These are phyloP conservation scores for Autographa gamma DNA, from an alignment of 2,888 invertebrate genomes.

Conservation along the genomic window DNA sequence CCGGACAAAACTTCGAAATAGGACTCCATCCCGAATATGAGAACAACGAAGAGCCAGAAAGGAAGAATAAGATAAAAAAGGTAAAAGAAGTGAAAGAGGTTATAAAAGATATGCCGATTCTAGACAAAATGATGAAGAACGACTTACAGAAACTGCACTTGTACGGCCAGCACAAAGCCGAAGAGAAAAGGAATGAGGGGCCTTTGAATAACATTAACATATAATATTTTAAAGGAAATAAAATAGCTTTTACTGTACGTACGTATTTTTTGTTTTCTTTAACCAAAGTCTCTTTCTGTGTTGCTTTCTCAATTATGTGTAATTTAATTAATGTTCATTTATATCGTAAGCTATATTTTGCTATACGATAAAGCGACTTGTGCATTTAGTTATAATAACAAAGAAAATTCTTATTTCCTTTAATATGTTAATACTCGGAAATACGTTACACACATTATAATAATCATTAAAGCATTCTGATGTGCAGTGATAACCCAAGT, in stretches of 20 bases:
- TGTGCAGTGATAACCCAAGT: background rate
- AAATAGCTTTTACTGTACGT: background rate
- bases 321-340: too few species aligned
- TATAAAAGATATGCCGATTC: slow-evolving; percentile 29
- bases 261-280: background rate
- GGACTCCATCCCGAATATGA: background rate
- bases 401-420: too few species aligned
- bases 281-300: background rate
- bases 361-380: too few species aligned
- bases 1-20: background rate
- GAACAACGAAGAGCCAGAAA: background rate
- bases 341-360: too few species aligned
- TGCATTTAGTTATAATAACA: too few species aligned
- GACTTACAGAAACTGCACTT: slow-evolving; percentile 42
- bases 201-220: slow-evolving; percentile 54
- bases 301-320: too few species aligned
- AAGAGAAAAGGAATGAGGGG: background rate
- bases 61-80: background rate
- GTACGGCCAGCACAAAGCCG: slow-evolving; percentile 51
- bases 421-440: background rate
- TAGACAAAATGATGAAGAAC: slow-evolving; percentile 44
- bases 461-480: background rate
- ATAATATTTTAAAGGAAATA: slow-evolving; percentile 44
- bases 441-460: background rate
- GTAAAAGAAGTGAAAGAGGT: background rate